Conservation (phyloP, 2,113 vertebrate genomes). For the Cinclus mexicanus region DNA sequence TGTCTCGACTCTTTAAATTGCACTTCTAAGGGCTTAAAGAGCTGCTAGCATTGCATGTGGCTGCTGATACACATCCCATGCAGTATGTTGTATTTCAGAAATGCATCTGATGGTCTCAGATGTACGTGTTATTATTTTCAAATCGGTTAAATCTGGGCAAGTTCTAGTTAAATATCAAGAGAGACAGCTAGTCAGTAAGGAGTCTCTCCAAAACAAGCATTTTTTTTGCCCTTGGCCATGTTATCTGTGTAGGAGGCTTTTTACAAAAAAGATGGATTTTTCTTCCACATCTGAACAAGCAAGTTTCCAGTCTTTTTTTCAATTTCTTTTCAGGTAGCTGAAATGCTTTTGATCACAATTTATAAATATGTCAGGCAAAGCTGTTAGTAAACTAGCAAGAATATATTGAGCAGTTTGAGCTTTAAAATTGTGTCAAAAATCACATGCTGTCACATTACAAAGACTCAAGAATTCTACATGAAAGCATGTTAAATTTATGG, state of each 20-base stretch:
- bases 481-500: background rate
- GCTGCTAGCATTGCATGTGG: background rate
- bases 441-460: background rate
- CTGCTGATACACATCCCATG: background rate
- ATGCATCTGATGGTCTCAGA: background rate
- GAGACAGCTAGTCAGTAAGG: background rate
- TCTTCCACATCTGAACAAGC: slow-evolving; percentile 8
- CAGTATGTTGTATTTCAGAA: background rate
- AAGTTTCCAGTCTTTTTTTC: slow-evolving; percentile 39
- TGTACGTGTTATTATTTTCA: background rate
- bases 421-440: background rate
- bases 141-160: background rate
- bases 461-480: background rate
- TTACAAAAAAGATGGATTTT: slow-evolving; percentile 4
- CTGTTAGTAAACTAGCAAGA: slow-evolving; percentile 10
- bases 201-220: background rate
- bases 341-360: slow-evolving; percentile 46
- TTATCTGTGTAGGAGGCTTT: background rate
- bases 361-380: slow-evolving; percentile 38
- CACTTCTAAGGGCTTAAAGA: background rate
- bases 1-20: background rate
- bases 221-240: background rate
- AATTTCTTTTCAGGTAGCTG: slow-evolving; percentile 36
- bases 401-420: background rate
- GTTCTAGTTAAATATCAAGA: background rate